A percentile compares a stretch with the other conserved stretches of the same genome.
phyloP scores from a whole-genome alignment of 2,113 vertebrate species.

The Notarius quadriscutis region DNA sequence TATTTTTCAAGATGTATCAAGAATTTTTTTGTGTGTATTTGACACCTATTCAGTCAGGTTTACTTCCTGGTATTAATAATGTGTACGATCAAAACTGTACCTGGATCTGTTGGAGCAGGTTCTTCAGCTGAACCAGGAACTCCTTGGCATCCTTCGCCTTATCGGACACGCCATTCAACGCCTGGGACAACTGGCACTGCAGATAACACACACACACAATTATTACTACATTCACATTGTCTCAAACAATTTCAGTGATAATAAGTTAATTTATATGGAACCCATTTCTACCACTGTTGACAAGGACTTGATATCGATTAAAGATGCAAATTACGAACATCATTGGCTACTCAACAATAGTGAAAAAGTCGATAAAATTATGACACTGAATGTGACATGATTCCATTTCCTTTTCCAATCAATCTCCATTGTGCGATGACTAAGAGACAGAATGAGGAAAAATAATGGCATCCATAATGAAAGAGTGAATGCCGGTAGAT shows the following conservation, averaged over 20 bases:
- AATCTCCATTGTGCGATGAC: neutral
- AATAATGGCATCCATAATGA: neutral
- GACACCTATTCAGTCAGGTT: neutral
- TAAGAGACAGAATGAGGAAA: neutral
- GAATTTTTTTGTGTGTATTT: too few species aligned
- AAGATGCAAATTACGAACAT: neutral
- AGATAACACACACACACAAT: conserved; percentile 41
- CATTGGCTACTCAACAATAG: neutral
- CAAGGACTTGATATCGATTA: too few species aligned
- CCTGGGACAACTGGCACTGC: conserved; percentile 95
- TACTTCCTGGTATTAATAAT: neutral
- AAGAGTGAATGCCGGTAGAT: neutral
- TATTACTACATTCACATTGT: neutral
- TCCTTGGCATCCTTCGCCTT: conserved; percentile 99
- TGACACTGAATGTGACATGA: neutral
- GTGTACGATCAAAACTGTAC: conserved; percentile 61
- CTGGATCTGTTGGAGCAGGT: conserved; percentile 95
- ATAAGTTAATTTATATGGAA: neutral
- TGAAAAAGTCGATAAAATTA: too few species aligned
- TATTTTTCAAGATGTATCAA: neutral
- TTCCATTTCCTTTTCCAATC: neutral
- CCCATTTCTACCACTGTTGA: neutral
- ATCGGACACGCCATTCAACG: conserved; percentile 92
- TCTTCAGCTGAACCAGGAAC: conserved; percentile 95
- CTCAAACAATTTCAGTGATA: neutral